Conservation (phyloP, 2,797 vertebrate genomes). For the Esox masquinongy region DNA sequence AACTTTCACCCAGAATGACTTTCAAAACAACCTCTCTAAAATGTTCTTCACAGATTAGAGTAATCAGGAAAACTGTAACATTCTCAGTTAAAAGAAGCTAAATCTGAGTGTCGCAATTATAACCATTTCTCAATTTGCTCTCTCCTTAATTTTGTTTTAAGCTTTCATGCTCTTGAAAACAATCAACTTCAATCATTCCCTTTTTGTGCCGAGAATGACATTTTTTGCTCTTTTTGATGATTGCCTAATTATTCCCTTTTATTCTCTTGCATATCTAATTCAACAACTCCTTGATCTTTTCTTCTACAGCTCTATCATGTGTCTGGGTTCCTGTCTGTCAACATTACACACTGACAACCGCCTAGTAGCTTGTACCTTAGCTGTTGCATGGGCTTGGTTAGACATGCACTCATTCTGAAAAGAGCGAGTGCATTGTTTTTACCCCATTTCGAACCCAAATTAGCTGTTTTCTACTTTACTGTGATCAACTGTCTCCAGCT, state of each 20-base stretch:
- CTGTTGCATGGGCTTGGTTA: slow-evolving; percentile 11
- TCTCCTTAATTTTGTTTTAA: slow-evolving; percentile 39
- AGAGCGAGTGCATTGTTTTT: slow-evolving; percentile 44
- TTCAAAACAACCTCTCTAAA: slow-evolving; percentile 32
- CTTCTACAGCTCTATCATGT: slow-evolving; percentile 9
- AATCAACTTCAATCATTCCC: slow-evolving; percentile 60
- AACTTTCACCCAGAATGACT: slow-evolving; percentile 40
- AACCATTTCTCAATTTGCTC: slow-evolving; percentile 33
- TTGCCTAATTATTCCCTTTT: slow-evolving; percentile 64
- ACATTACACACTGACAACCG: slow-evolving; percentile 26
- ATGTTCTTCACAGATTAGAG: slow-evolving; percentile 41
- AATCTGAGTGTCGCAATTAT: slow-evolving; percentile 44
- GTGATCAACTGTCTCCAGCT: slow-evolving; percentile 20
- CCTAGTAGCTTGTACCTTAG: slow-evolving; percentile 40
- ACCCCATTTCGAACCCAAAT: slow-evolving; percentile 31
- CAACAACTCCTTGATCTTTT: slow-evolving; percentile 44
- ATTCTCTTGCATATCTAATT: slow-evolving; percentile 56
- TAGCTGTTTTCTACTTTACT: background rate
- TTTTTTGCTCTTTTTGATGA: slow-evolving; percentile 55
- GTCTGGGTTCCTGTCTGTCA: slow-evolving; percentile 27
- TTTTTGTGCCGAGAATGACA: slow-evolving; percentile 44
- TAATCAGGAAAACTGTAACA: slow-evolving; percentile 36
- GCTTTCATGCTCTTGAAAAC: slow-evolving; percentile 48
- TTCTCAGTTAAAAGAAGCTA: slow-evolving; percentile 15
- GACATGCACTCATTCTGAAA: slow-evolving; percentile 27